These are phyloP conservation scores for Erythrolamprus reginae DNA, from an alignment of 2,113 vertebrate species.

Conservation along the genomic window DNA sequence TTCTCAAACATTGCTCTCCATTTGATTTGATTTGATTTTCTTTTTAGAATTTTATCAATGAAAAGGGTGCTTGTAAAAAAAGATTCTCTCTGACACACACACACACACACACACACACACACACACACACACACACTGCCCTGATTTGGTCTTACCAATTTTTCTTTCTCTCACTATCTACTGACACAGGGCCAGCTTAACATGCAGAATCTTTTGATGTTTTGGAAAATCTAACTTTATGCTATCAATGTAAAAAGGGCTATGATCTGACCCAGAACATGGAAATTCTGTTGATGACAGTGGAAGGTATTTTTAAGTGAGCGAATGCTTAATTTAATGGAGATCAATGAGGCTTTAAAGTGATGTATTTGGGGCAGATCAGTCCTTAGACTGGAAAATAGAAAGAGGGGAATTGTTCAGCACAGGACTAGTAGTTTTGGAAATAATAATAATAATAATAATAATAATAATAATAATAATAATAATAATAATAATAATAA, in stretches of 20 bases:
- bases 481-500: too few relatives aligned
- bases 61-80: neutral
- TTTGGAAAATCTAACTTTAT: neutral
- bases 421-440: neutral
- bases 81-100: neutral
- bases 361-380: neutral
- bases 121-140: too few relatives aligned
- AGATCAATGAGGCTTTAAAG: neutral
- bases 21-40: neutral
- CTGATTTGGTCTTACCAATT: neutral
- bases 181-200: neutral
- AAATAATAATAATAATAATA: too few relatives aligned
- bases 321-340: neutral
- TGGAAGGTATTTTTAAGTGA: neutral
- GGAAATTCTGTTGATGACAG: neutral
- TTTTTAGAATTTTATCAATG: fast-evolving
- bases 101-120: too few relatives aligned
- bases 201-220: neutral
- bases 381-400: neutral
- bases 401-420: neutral
- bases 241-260: neutral
- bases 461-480: too few relatives aligned
- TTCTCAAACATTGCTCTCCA: neutral
- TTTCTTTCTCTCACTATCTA: neutral
- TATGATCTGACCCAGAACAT: neutral